Conservation (phyloP, 2,797 vertebrate genomes). For the Harpagifer antarcticus region DNA sequence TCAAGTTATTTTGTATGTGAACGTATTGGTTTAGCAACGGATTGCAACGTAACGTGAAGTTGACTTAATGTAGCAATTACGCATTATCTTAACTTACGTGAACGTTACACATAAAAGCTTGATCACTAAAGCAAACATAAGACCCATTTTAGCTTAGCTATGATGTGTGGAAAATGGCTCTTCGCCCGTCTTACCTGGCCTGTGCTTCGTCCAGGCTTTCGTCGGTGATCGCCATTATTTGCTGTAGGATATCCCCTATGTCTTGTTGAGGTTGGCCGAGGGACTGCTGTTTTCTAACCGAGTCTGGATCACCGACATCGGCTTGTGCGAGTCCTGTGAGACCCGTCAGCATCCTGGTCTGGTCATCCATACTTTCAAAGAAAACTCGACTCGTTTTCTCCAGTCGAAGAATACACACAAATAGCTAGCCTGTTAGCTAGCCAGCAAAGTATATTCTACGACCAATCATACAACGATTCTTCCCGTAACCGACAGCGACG, state of each 20-base stretch:
- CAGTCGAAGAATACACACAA: constrained; percentile 81
- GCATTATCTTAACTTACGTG: constrained; percentile 8
- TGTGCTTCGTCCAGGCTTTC: constrained; percentile 94
- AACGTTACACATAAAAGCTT: constrained; percentile 30
- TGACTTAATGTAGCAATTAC: constrained; percentile 30
- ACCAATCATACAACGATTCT: constrained; percentile 76
- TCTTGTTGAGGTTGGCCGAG: constrained; percentile 88
- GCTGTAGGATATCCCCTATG: constrained; percentile 92
- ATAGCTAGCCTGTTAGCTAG: constrained; percentile 84
- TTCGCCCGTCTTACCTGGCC: constrained; percentile 88
- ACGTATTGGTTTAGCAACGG: constrained; percentile 15
- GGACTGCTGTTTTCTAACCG: constrained; percentile 83
- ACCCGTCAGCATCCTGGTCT: constrained; percentile 90
- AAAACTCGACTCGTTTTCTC: constrained; percentile 82
- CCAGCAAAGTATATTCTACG: constrained; percentile 81
- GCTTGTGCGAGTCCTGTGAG: constrained; percentile 85
- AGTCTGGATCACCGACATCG: constrained; percentile 87
- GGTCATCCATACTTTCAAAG: constrained; percentile 90
- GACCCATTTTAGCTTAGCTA: constrained; percentile 66
- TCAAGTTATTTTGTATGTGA: constrained; percentile 34
- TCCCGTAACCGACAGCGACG: constrained; percentile 41
- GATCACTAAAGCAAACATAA: constrained; percentile 28
- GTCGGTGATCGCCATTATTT: constrained; percentile 94
- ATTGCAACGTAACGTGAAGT: constrained; percentile 32
- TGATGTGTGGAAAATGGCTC: constrained; percentile 75